phyloP scores from a whole-genome alignment of 1,140 invertebrate species.

The Ericerus pela region DNA sequence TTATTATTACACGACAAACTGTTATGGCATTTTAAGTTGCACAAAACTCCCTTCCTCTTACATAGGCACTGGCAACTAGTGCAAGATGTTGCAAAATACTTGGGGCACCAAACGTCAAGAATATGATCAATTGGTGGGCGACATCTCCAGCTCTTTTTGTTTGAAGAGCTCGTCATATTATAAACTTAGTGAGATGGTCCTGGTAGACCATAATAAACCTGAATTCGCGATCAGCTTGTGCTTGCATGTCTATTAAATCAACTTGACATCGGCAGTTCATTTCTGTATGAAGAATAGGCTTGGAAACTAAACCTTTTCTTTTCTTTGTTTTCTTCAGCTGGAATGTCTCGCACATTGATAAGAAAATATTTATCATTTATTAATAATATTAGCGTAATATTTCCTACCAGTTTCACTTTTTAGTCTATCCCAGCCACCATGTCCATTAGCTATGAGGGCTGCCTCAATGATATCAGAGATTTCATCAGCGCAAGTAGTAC shows the following conservation, averaged over 20 bases:
- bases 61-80: too few relatives aligned
- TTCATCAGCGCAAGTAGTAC: too few relatives aligned
- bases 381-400: neutral
- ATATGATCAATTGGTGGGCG: conserved; percentile 7
- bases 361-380: neutral
- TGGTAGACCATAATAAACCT: conserved; percentile 35
- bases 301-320: conserved; percentile 26
- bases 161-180: conserved; percentile 24
- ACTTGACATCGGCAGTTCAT: conserved; percentile 32
- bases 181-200: conserved; percentile 36
- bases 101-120: conserved; percentile 9
- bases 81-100: too few relatives aligned
- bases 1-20: too few relatives aligned
- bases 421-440: neutral
- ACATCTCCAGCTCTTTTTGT: conserved; percentile 11
- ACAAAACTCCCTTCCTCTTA: too few relatives aligned
- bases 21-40: too few relatives aligned
- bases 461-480: neutral
- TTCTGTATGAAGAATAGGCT: conserved; percentile 26
- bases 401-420: neutral
- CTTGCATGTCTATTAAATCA: conserved; percentile 34
- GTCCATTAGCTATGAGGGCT: neutral
- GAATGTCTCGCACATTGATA: neutral
- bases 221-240: conserved; percentile 30
- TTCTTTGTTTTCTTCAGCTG: too few relatives aligned